phyloP scores from a whole-genome alignment of 2,797 vertebrate genomes.

The Eospalax fontanierii region DNA sequence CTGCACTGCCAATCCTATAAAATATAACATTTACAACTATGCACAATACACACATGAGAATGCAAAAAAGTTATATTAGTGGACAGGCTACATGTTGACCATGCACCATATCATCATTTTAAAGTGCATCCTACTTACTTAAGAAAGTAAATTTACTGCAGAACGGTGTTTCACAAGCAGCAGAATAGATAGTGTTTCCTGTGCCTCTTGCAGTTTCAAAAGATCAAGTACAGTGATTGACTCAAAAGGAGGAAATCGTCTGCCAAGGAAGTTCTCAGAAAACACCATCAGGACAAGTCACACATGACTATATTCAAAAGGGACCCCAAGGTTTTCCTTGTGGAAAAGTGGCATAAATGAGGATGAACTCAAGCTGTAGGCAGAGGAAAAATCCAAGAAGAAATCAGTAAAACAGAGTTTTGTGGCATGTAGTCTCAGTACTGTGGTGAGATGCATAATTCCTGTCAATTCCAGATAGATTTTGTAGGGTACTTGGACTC shows the following conservation, averaged over 20 bases:
- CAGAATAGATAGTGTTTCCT: neutral
- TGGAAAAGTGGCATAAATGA: neutral
- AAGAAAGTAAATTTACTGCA: no score
- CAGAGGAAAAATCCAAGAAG: neutral
- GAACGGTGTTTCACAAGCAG: no score
- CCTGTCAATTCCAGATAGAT: neutral
- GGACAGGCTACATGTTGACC: no score
- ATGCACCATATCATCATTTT: neutral
- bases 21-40: no score
- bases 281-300: neutral
- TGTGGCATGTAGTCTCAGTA: fast-evolving
- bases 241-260: neutral
- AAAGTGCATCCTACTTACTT: no score
- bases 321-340: neutral
- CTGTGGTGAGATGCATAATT: neutral
- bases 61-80: neutral
- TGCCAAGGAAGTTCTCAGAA: neutral
- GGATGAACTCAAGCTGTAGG: neutral
- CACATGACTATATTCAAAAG: neutral
- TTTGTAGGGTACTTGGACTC: no score
- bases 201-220: neutral
- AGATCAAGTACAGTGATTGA: neutral
- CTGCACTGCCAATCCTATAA: neutral
- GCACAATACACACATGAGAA: neutral
- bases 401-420: neutral